Evolutionary conservation across 2,113 vertebrate species (phyloP), one percentile per base, ranked within the genome.

Genomic region (Python bivittatus): DNA sequence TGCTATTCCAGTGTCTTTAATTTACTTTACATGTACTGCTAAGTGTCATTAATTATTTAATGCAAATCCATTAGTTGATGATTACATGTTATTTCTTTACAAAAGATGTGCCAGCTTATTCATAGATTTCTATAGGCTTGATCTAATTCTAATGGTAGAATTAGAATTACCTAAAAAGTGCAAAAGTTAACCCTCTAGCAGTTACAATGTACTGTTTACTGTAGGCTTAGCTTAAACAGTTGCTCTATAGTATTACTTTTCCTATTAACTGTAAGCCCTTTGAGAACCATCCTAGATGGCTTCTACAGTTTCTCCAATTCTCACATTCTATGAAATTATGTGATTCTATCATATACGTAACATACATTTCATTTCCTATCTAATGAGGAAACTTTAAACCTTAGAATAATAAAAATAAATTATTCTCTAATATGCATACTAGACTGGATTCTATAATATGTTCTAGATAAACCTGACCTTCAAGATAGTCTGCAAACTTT

Each of bases 1-100:
- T 99, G 99, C 95, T 99, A 99, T 91, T 96, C 98, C 64, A 97
- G 95, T 3, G 95, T 42, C 17, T 23, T 99, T 0, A 95, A 97
- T 96, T 96, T 99, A 90, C 97, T 99, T 52, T 98, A 99, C 0
- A 92, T 84, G 88, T 98, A 97, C 94, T 99, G 97, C 90, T 96
- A 94, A 97, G 68, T 54, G 25, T 3, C 44, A 64, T 5, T 53
- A 29, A 2, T 10, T 60, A 58, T 0, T 90, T 7, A 1, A 27
- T 95, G 90, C 17, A 44, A 23, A 4, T 23, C 90, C 83, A 89
- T 88, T 15, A 58, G 29, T 94, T 93, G 93, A 79, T n/a, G 89
- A 90, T 4, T 53, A 86, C 22, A 33, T 52, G 86, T 33, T 48
- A 7, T 42, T 90, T 79, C 42, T 91, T 20, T 92, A 91, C 17